phyloP scores from a whole-genome alignment of 2,888 invertebrate species.

The Disparrhopalites patrizii region DNA sequence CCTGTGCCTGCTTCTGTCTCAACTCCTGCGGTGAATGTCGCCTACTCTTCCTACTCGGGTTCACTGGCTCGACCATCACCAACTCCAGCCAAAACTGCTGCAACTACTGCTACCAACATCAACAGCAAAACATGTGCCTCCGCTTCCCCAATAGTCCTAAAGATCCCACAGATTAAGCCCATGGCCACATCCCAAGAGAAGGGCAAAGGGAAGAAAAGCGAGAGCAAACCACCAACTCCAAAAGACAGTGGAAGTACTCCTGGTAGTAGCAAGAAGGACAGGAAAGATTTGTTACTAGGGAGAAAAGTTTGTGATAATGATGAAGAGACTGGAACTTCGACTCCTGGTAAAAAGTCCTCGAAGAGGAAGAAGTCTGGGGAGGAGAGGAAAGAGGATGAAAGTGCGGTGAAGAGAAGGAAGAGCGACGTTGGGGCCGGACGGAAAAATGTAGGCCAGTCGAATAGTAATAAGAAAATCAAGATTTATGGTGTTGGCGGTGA shows the following conservation, averaged over 20 bases:
- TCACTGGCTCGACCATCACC: too few relatives aligned
- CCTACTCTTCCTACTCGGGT: too few relatives aligned
- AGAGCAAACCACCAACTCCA: background rate
- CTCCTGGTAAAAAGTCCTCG: background rate
- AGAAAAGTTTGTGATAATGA: background rate
- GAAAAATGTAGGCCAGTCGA: too few relatives aligned
- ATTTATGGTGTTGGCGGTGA: too few relatives aligned
- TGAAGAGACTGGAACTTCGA: background rate
- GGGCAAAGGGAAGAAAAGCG: constrained; percentile 14
- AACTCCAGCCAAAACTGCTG: background rate
- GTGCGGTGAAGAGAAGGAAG: background rate
- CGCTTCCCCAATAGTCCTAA: constrained; percentile 34
- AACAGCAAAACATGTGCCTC: background rate
- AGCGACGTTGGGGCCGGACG: too few relatives aligned
- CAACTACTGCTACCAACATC: background rate
- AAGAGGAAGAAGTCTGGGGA: background rate
- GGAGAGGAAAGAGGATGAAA: background rate
- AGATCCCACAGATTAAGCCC: constrained; percentile 39
- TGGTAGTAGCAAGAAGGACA: background rate
- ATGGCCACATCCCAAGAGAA: constrained; percentile 11
- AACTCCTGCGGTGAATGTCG: background rate
- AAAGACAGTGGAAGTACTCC: background rate
- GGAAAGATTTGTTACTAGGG: too few relatives aligned
- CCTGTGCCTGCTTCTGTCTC: background rate
- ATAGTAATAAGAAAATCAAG: too few relatives aligned